Evolutionary conservation across 2,888 invertebrate genomes (phyloP), one percentile per base, ranked within the genome.

Genomic region (Schrankia costaestrigalis): DNA sequence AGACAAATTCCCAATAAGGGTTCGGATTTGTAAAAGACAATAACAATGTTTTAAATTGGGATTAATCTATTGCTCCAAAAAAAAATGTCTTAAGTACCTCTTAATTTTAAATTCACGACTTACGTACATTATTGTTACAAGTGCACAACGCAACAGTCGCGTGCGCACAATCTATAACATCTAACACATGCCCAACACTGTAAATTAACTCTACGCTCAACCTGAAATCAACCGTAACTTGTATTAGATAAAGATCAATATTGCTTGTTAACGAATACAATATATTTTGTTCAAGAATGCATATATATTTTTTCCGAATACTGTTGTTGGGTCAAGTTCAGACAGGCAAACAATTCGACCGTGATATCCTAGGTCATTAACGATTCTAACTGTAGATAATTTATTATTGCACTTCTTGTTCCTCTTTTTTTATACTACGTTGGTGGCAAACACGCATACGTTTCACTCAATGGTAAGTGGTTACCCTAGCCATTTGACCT

Each of bases 261-360:
- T 4, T 1, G 23, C 3, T 15, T 21, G 31, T n/a, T 29, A 26
- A 3, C 25, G 35, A 57, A 46, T 45, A 51, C 56, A 52, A 52
- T 50, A 56, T 45, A 46, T 54, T 48, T 45, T 56, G 37, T 47
- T 43, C 25, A 27, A 43, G 51, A 56, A 50, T 57, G 41, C 35
- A 39, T 49, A n/a, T n/a, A n/a, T n/a, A n/a, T 49, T 55, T 54
- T 61, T 48, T 44, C 32, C 26, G 41, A 35, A 41, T 44, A 54
- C 55, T 31, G 48, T 54, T 60, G 61, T 56, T 63, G 55, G 71
- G 74, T 74, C 73, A 73, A 72, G 73, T 71, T 67, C 60, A 66
- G 54, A 74, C 73, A 42, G 51, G 72, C 45, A 48, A 46, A 48
- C 49, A 50, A 59, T 50, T 54, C 50, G 39, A 56, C 60, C 68